Conservation (phyloP, 2,113 vertebrate genomes). For the Tragelaphus imberbis region DNA sequence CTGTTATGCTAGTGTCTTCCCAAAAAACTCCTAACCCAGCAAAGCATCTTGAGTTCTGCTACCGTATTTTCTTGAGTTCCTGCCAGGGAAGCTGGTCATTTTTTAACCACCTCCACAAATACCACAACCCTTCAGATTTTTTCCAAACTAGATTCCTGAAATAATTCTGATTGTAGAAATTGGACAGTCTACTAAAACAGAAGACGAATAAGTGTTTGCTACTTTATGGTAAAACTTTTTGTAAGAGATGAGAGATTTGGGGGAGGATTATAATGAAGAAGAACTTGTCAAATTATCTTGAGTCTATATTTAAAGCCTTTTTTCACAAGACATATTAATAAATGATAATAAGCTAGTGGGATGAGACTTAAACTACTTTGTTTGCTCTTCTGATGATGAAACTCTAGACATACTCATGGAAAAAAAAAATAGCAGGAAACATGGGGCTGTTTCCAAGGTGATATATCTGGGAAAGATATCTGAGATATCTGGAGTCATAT, state of each 20-base stretch:
- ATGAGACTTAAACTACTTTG: background rate
- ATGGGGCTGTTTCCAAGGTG: background rate
- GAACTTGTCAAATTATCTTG: background rate
- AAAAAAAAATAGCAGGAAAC: background rate
- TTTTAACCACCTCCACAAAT: slow-evolving; percentile 77
- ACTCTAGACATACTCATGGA: background rate
- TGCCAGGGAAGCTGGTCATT: slow-evolving; percentile 56
- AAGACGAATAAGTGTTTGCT: slow-evolving; percentile 8
- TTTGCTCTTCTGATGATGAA: background rate
- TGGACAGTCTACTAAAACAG: slow-evolving; percentile 21
- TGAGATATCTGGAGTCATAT: background rate
- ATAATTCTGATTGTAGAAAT: slow-evolving; percentile 69
- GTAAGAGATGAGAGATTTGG: background rate
- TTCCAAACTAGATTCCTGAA: slow-evolving; percentile 70
- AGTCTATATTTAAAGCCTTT: background rate
- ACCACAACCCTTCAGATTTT: slow-evolving; percentile 55
- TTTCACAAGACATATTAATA: background rate
- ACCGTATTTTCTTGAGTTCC: background rate
- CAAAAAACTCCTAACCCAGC: background rate
- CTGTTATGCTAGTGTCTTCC: background rate
- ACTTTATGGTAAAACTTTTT: background rate
- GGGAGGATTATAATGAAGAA: background rate
- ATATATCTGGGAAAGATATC: background rate
- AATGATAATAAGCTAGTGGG: background rate
- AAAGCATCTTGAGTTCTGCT: background rate